Percentiles rank a stretch among this genome's conserved stretches.
phyloP scores from a whole-genome alignment of 2,113 vertebrate species.

The Sapajus apella region DNA sequence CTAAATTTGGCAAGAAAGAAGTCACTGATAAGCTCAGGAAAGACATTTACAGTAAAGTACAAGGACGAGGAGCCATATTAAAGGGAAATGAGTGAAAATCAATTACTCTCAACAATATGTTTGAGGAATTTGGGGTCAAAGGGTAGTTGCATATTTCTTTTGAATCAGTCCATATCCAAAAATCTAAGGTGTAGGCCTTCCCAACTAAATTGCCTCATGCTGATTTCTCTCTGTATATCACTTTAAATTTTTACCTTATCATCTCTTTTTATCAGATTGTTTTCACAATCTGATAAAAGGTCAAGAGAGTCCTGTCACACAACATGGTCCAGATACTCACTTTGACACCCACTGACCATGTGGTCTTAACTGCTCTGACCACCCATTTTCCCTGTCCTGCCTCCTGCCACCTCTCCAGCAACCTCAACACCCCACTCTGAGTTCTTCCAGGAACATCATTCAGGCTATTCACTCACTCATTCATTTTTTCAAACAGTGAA shows the following conservation, averaged over 20 bases:
- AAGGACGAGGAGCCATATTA: conserved; percentile 24
- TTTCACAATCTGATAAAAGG: neutral
- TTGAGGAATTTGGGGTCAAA: neutral
- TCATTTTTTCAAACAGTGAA: too few relatives aligned
- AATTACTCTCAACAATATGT: neutral
- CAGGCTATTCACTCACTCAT: too few relatives aligned
- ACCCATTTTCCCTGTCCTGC: too few relatives aligned
- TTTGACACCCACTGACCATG: too few relatives aligned
- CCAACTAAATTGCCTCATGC: neutral
- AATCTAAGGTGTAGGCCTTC: neutral
- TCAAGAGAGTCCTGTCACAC: too few relatives aligned
- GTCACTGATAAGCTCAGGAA: neutral
- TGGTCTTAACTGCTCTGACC: too few relatives aligned
- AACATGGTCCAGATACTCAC: too few relatives aligned
- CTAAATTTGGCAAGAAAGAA: neutral
- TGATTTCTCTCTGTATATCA: neutral
- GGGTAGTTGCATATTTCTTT: neutral
- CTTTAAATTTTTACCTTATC: neutral
- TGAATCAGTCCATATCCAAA: neutral
- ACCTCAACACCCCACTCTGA: too few relatives aligned
- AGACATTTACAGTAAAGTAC: neutral
- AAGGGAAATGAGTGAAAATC: neutral
- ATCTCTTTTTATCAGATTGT: neutral
- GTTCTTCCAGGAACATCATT: too few relatives aligned
- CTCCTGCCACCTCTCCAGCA: too few relatives aligned